Evolutionary conservation across 2,888 invertebrate species (phyloP), one percentile per base, ranked within the genome.

Genomic region (Nasonovia ribisnigri): DNA sequence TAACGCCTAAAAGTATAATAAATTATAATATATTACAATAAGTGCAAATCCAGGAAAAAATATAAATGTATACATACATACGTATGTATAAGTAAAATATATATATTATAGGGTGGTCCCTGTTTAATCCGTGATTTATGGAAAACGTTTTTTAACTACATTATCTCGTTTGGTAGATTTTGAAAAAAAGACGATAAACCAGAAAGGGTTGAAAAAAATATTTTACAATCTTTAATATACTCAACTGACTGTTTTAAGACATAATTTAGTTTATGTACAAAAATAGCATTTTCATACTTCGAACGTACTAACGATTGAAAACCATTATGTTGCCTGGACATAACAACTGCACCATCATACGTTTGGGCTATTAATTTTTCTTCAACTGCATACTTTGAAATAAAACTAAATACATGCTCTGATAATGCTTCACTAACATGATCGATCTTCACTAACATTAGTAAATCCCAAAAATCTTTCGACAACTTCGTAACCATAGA

Each of bases 391-490:
- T 95, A 95, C 60, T 95, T 94, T 91, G 94, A 91, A 86, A 95
- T 88, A 93, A 95, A 94, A 36, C 95, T 91, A 91, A 91, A 92
- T 42, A 95, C 94, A 89, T 95, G 94, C n/a, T 88, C 91, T 93
- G 92, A 95, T 91, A 95, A 93, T 20, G 94, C 95, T 86, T 54
- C 24, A 95, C 95, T 13, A n/a, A n/a, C n/a, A n/a, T n/a, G 95
- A 94, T 60, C 95, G 43, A 93, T 95, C 95, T 48, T 94, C 92
- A 95, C 95, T 95, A n/a, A 95, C 95, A 94, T 95, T 95, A 90
- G 94, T 95, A 94, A 95, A 95, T 48, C 95, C 95, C 91, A 95
- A 90, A 94, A 95, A 95, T 91, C 95, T 92, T 95, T 95, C 95
- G 84, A 95, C 94, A 67, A 95, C 94, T 91, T 95, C 90, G 48